These are phyloP conservation scores for Schlechtendalia chinensis DNA, from an alignment of 1,140 invertebrate genomes.

Conservation along the genomic window DNA sequence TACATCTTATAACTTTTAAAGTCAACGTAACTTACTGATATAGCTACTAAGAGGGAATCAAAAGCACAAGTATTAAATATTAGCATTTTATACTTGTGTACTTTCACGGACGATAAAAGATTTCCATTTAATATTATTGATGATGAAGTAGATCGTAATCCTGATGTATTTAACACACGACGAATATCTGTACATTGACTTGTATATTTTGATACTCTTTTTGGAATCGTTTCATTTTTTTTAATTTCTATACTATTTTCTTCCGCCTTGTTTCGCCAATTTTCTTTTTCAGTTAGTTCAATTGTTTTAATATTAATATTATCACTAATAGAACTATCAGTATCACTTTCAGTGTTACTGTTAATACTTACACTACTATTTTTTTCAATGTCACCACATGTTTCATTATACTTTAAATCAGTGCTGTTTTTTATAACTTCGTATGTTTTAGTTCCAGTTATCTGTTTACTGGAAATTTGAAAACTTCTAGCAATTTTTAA, in stretches of 20 bases:
- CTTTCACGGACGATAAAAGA: not conserved
- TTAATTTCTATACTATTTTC: not conserved
- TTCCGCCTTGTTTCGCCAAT: not conserved
- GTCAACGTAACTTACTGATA: not conserved
- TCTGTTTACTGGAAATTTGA: not conserved
- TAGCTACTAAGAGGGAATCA: slow-evolving; percentile 1
- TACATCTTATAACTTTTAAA: not conserved
- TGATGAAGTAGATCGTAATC: not conserved
- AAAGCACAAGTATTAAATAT: slow-evolving; percentile 9
- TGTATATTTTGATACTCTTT: not conserved
- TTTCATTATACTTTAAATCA: not conserved
- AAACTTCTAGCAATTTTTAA: not conserved
- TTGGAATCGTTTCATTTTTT: not conserved
- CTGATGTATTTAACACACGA: not conserved
- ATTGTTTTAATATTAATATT: not conserved
- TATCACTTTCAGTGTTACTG: too few relatives aligned
- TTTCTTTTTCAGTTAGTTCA: not conserved
- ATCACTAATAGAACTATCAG: not conserved
- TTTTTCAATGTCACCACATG: not conserved
- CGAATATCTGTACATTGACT: not conserved
- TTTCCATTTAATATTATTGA: not conserved
- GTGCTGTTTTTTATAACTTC: not conserved
- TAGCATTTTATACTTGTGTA: not conserved
- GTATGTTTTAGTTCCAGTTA: not conserved
- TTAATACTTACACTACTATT: too few relatives aligned